Evolutionary conservation across 2,113 vertebrate species (phyloP), one percentile per base, ranked within the genome.

Genomic region (Calonectris borealis): DNA sequence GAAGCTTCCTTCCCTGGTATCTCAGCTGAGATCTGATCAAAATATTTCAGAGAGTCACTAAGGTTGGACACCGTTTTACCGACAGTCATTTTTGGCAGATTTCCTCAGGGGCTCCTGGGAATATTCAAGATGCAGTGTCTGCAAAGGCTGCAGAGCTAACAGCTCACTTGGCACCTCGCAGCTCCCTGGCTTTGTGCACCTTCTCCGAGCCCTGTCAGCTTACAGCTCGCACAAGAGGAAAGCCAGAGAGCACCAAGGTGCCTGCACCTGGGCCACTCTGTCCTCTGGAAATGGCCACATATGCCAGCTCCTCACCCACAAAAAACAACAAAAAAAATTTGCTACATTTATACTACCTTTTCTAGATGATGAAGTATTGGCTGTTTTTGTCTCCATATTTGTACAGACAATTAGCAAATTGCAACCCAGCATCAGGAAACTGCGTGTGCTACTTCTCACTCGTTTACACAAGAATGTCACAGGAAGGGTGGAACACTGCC

Each of bases 11-110:
- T 78, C 60, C 18, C 48, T 68, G 31, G 2, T 95, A 86, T 96
- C 80, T 96, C 57, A 68, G 46, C 46, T 75, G 57, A 75, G 42
- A 96, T 96, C 88, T 86, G 61, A 91, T 88, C 31, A 24, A 91
- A 96, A 84, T 60, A 54, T 81, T 96, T 89, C 72, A 49, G 40
- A 32, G 42, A 66, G 24, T 49, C 38, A 16, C 61, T 70, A 49
- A 52, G 69, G 20, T 6, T 94, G 38, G 58, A 62, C 51, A 11
- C 48, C 52, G 29, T 66, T 88, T 83, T 76, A 88, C 36, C 0
- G 0, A 52, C 16, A 26, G 27, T 8, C 3, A 10, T 72, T 93
- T 92, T 51, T 86, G 88, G 44, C 27, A 86, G 29, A 42, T 81
- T 90, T 92, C 38, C 65, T 77, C 32, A 24, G 38, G 6, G 16